phyloP scores from a whole-genome alignment of 35 echinoderm and acorn worm genomes.

The Patiria miniata region DNA sequence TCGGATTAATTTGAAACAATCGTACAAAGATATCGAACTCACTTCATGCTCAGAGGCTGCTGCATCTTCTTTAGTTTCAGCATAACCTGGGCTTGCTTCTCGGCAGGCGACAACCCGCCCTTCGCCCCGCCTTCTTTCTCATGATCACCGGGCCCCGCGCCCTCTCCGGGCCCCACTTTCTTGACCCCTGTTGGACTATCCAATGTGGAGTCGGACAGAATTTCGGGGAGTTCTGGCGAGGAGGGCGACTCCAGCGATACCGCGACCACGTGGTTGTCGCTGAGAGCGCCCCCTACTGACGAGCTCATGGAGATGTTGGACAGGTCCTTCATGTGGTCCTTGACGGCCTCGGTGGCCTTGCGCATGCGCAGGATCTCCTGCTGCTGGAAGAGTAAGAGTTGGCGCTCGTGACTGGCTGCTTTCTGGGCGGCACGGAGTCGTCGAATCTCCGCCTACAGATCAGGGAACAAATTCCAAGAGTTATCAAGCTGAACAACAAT shows the following conservation, averaged over 20 bases:
- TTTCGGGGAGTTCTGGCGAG: constrained; percentile 18
- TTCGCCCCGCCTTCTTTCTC: not conserved
- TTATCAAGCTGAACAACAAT: not conserved
- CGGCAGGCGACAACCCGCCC: constrained; percentile 48
- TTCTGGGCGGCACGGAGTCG: constrained; percentile 64
- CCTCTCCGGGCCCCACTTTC: not conserved
- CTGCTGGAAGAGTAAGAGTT: constrained; percentile 78
- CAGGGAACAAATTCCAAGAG: not conserved
- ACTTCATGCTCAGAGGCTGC: constrained; percentile 74
- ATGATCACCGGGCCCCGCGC: not conserved
- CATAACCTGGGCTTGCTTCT: constrained; percentile 91
- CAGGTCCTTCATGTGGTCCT: constrained; percentile 64
- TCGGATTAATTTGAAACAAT: too few species aligned
- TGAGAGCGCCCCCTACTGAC: not conserved
- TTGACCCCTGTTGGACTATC: not conserved
- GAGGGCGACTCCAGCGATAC: too few species aligned
- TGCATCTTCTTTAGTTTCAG: constrained; percentile 89
- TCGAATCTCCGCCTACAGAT: constrained; percentile 71
- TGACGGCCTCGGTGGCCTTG: constrained; percentile 61
- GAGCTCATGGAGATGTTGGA: constrained; percentile 47
- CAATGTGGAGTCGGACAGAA: constrained; percentile 37
- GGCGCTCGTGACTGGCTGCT: constrained; percentile 61
- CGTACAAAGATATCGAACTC: not conserved
- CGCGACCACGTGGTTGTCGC: constrained; percentile 44
- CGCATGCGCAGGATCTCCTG: constrained; percentile 78